Conservation (phyloP, 1,140 invertebrate genomes). For the Drosophila parabipectinata region DNA sequence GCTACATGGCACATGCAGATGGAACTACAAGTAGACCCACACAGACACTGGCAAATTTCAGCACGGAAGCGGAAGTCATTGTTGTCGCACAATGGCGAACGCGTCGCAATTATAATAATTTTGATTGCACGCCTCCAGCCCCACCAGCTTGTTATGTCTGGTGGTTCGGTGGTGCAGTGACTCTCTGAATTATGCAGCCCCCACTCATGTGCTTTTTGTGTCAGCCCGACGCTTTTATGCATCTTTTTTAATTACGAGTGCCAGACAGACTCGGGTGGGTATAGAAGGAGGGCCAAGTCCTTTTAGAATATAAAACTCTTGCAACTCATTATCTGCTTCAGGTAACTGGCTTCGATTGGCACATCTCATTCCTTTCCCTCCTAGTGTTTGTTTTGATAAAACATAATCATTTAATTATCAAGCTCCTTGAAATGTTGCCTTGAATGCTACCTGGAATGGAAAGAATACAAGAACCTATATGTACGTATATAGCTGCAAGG, state of each 20-base stretch:
- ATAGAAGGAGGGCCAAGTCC: not conserved
- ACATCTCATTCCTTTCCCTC: not conserved
- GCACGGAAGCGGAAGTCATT: slow-evolving; percentile 83
- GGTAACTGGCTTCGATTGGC: not conserved
- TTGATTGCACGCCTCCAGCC: slow-evolving; percentile 65
- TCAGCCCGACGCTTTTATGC: slow-evolving; percentile 38
- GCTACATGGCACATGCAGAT: slow-evolving; percentile 27
- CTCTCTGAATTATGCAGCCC: slow-evolving; percentile 62
- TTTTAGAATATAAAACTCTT: not conserved
- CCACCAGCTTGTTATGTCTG: slow-evolving; percentile 36
- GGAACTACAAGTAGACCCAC: slow-evolving; percentile 9
- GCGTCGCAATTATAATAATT: slow-evolving; percentile 83
- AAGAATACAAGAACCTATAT: not conserved
- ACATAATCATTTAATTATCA: not conserved
- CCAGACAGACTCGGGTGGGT: slow-evolving; percentile 19
- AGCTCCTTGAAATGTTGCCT: not conserved
- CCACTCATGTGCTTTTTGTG: slow-evolving; percentile 50
- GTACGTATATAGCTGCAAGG: not conserved
- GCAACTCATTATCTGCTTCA: not conserved
- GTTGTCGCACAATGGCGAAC: slow-evolving; percentile 82
- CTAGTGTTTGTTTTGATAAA: not conserved
- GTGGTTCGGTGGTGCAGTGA: slow-evolving; percentile 57
- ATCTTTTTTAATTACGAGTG: slow-evolving; percentile 71
- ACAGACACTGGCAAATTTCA: slow-evolving; percentile 60
- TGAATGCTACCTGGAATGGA: not conserved